Evolutionary conservation across 2,113 vertebrate genomes (phyloP).

Genomic region (Bambusicola thoracicus): DNA sequence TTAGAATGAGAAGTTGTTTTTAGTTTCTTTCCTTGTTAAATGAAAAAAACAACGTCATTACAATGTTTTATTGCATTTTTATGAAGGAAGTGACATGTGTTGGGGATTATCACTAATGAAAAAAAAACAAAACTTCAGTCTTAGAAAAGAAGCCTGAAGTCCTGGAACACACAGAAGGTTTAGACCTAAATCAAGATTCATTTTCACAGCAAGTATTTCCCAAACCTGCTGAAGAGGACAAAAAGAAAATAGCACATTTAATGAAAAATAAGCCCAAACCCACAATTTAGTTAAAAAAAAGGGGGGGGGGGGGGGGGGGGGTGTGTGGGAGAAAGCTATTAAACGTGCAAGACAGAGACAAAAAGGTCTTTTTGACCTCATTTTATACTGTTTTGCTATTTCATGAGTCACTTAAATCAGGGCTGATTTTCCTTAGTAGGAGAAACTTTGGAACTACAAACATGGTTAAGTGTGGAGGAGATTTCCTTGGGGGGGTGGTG

Average conservation of each 20-base stretch:
- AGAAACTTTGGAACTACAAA: not conserved
- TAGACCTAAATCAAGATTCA: not conserved
- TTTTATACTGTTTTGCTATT: not conserved
- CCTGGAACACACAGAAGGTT: not conserved
- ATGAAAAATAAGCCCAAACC: not conserved
- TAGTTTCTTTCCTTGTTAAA: not conserved
- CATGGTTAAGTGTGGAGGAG: slow-evolving; percentile 17
- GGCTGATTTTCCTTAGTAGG: not conserved
- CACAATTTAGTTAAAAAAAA: not conserved
- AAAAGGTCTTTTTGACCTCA: not conserved
- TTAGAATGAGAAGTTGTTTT: not conserved
- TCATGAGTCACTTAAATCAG: not conserved
- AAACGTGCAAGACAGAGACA: not conserved
- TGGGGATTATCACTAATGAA: slow-evolving; percentile 5
- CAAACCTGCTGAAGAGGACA: not conserved
- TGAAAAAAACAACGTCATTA: not conserved
- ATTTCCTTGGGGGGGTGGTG: slow-evolving; percentile 17
- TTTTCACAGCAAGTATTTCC: not conserved
- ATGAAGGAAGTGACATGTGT: not conserved
- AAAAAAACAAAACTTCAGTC: not conserved
- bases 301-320: no score
- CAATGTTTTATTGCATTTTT: not conserved
- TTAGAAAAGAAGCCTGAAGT: not conserved
- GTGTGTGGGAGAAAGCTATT: not conserved
- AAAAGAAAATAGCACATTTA: not conserved